A percentile compares a stretch with the other conserved stretches of the same genome.
Conservation (phyloP, 2,113 vertebrate species). For the Carettochelys insculpta region DNA sequence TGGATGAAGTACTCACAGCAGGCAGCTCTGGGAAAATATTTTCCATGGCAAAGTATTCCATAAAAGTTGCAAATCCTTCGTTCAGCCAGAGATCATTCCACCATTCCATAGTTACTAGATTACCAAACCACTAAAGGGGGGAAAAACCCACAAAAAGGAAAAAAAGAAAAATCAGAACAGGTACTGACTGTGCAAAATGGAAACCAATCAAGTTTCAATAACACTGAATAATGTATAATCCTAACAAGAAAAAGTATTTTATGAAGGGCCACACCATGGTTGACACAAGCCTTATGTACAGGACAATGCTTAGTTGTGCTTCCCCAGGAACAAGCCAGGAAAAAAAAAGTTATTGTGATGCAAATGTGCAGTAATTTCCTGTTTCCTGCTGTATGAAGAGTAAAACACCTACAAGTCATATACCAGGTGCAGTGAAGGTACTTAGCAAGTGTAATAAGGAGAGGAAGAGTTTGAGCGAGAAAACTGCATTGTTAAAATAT, state of each 20-base stretch:
- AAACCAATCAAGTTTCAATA: not conserved
- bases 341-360: accelerated
- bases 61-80: slow-evolving; percentile 97
- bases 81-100: slow-evolving; percentile 98
- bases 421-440: not conserved
- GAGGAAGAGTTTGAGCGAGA: not conserved
- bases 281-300: not conserved
- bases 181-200: not conserved
- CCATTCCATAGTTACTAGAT: slow-evolving; percentile 97
- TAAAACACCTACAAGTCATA: accelerated
- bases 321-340: not conserved
- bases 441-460: not conserved
- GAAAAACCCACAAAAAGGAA: not conserved
- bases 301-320: accelerated
- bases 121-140: slow-evolving; percentile 92
- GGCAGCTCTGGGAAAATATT: slow-evolving; percentile 80
- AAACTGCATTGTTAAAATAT: accelerated
- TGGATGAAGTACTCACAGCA: slow-evolving; percentile 79
- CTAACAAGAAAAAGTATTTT: not conserved
- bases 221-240: not conserved
- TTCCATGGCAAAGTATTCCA: slow-evolving; percentile 89
- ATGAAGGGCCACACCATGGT: not conserved
- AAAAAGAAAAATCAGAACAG: not conserved
- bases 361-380: too few relatives aligned
- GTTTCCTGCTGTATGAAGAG: not conserved